Evolutionary conservation across 1,140 invertebrate genomes (phyloP).

Genomic region (Philotrypesis tridentata): DNA sequence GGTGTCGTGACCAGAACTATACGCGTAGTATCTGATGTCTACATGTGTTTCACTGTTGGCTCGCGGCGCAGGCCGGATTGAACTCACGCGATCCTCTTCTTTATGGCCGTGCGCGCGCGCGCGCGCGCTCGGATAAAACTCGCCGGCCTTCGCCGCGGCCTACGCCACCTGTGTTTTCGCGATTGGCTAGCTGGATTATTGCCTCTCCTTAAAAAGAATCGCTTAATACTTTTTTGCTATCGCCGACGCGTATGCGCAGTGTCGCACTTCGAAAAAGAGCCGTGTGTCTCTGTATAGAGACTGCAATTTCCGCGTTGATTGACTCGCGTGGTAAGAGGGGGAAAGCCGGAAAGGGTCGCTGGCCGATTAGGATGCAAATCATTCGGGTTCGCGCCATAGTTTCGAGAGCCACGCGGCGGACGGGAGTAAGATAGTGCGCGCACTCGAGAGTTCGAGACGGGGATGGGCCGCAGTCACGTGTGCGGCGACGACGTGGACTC

Average conservation of each 20-base stretch:
- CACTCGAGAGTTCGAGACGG: no score
- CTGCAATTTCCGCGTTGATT: conserved; percentile 1
- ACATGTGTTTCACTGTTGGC: conserved; percentile 63
- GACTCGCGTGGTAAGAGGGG: not conserved
- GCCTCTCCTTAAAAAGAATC: not conserved
- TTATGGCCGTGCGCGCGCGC: conserved; percentile 43
- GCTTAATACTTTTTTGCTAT: not conserved
- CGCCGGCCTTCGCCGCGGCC: not conserved
- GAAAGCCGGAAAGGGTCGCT: conserved; percentile 57
- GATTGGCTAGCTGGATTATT: not conserved
- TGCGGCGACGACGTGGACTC: conserved; percentile 60
- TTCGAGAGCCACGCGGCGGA: not conserved
- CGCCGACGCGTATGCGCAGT: no score
- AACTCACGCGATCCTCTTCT: conserved; percentile 61
- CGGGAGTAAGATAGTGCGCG: not conserved
- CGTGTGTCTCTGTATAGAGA: no score
- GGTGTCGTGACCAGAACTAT: conserved; percentile 59
- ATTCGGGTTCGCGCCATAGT: conserved; percentile 60
- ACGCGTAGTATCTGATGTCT: conserved; percentile 63
- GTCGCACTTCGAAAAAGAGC: no score
- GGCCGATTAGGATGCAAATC: conserved; percentile 67
- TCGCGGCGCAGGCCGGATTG: conserved; percentile 33
- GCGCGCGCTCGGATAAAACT: not conserved
- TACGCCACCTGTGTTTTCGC: conserved; percentile 24
- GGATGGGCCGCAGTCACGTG: conserved; percentile 65